Base-by-base conservation (phyloP, 2,113 vertebrate genomes). In the Chlorodrepanis virens region DNA sequence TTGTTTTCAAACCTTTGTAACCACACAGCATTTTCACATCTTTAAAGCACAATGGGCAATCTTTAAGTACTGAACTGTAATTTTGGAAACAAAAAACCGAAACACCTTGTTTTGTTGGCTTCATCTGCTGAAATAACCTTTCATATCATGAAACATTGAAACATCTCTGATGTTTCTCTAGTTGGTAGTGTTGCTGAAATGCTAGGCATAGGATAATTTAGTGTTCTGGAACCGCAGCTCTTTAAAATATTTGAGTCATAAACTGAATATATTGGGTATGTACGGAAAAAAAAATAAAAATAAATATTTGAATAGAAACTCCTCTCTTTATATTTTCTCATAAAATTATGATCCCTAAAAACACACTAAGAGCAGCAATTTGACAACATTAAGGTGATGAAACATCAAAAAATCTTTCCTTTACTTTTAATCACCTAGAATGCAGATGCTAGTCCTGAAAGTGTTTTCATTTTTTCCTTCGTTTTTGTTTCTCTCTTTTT, bases 191-290 rank as follows among this genome's bases (percentile, higher is more conserved):
- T 78, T 90, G 20, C 57, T 95, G 72, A 80, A 28, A 10, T 27
- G 45, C 9, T 49, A 87, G 24, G 12, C 40, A 65, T 19, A 92
- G 45, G 50, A 47, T 16, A 37, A 82, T 61, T 88, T 90, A 85
- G 89, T 81, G 40, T 83, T 90, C 59, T 93, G 93, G 91, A 95
- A 27, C 22, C 56, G 27, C 20, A 86, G 40, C 9, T 72, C 49
- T 91, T 91, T 17, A 79, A 88, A 91, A 47, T 10, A 37, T 18
- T 52, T 47, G n/a, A 59, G 37, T 80, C 6, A 39, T 64, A 40
- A 85, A 50, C 12, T 47, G 44, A 42, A 67, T 65, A 69, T 52
- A 89, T 42, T 71, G 31, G 14, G 6, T 25, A 31, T 10, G 9
- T 37, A 77, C 18, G 15, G 22, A 61, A 93, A 83, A 96, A 47